A percentile compares a stretch with the other conserved stretches of the same genome.
These are phyloP conservation scores for Lepidostoma basale DNA, from an alignment of 1,140 invertebrate genomes.

Conservation along the genomic window DNA sequence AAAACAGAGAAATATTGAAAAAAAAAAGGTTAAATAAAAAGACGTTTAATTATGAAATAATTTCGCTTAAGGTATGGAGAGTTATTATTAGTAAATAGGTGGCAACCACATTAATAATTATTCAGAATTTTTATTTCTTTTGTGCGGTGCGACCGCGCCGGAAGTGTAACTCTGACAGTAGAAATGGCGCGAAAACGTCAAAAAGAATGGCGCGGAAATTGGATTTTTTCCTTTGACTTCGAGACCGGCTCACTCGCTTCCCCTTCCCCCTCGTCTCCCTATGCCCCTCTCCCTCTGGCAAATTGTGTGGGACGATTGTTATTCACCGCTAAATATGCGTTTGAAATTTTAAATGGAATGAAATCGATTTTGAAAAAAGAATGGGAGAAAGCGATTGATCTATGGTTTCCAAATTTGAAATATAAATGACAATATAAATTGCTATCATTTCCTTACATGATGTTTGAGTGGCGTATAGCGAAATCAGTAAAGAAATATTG, in stretches of 20 bases:
- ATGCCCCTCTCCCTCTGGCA: neutral
- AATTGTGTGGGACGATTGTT: conserved; percentile 25
- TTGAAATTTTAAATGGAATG: conserved; percentile 19
- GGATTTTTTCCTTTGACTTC: conserved; percentile 37
- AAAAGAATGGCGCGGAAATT: conserved; percentile 35
- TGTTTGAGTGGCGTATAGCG: too few species aligned
- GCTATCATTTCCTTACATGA: too few species aligned
- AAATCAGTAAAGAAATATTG: too few species aligned
- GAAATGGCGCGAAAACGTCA: conserved; percentile 32
- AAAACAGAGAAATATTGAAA: too few species aligned
- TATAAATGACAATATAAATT: too few species aligned
- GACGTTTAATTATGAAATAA: too few species aligned
- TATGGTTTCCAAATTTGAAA: too few species aligned
- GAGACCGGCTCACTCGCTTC: conserved; percentile 9
- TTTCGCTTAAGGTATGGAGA: too few species aligned
- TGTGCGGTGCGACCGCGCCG: neutral
- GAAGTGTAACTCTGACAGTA: conserved; percentile 26
- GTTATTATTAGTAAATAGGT: too few species aligned
- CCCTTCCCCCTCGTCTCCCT: neutral
- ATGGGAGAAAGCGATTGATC: too few species aligned
- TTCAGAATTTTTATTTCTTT: neutral
- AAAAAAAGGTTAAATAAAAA: too few species aligned
- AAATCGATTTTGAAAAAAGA: too few species aligned
- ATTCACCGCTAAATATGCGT: conserved; percentile 24
- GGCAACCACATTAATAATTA: neutral